Evolutionary conservation across 1,140 invertebrate genomes (phyloP).

Genomic region (Gerris buenoi): DNA sequence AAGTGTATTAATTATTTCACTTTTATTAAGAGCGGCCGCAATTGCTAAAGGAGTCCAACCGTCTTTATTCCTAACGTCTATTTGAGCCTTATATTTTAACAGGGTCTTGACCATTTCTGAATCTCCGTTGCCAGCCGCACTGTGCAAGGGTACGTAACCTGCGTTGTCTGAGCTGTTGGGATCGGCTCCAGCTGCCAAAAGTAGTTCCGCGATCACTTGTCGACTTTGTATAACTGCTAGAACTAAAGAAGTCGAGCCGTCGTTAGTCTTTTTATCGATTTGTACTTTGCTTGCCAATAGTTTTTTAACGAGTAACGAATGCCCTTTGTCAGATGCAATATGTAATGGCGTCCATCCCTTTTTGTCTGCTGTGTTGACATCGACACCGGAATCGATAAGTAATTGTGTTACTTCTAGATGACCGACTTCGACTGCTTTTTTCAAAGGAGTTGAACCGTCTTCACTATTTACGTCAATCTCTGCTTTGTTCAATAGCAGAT

Average conservation of each 20-base stretch:
- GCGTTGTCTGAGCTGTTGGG: conserved; percentile 80
- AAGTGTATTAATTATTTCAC: too few species aligned
- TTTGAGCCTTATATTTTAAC: too few species aligned
- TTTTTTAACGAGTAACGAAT: conserved; percentile 70
- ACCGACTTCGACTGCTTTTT: too few species aligned
- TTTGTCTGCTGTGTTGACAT: conserved; percentile 82
- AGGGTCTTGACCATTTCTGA: too few species aligned
- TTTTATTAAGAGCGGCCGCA: too few species aligned
- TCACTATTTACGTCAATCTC: too few species aligned
- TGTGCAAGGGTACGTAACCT: conserved; percentile 79
- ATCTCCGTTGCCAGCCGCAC: conserved; percentile 85
- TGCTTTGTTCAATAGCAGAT: too few species aligned
- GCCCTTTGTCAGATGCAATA: conserved; percentile 65
- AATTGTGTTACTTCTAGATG: too few species aligned
- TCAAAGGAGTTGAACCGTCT: too few species aligned
- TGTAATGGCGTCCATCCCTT: conserved; percentile 73
- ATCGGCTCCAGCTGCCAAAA: conserved; percentile 60
- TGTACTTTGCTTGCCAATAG: conserved; percentile 90
- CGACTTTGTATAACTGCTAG: conserved; percentile 40
- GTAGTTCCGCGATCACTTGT: conserved; percentile 64
- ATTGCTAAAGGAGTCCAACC: too few species aligned
- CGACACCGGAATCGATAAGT: too few species aligned
- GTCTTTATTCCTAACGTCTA: too few species aligned
- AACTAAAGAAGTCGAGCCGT: conserved; percentile 56
- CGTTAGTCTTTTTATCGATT: conserved; percentile 94